These are phyloP conservation scores for Romanogobio albipinnatus DNA, from an alignment of 2,113 vertebrate species.

Conservation along the genomic window DNA sequence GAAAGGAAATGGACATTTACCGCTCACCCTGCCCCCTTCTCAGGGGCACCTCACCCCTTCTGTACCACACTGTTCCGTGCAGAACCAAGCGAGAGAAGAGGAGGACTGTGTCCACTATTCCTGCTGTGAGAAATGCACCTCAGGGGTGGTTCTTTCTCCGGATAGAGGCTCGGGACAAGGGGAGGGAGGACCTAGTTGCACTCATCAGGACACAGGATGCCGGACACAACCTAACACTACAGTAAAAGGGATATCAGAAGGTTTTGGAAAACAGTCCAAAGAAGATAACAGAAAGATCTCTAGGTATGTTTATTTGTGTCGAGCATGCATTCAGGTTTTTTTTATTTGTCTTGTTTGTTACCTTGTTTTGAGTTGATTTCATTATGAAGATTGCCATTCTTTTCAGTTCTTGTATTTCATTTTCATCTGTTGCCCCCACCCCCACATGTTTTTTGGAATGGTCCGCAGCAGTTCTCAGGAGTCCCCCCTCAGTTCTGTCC, in stretches of 20 bases:
- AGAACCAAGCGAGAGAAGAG: slow-evolving; percentile 58
- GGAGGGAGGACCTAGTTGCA: slow-evolving; percentile 62
- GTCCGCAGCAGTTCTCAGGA: slow-evolving; percentile 82
- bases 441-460: slow-evolving; percentile 48
- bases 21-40: slow-evolving; percentile 62
- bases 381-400: slow-evolving; percentile 38
- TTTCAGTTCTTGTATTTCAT: slow-evolving; percentile 37
- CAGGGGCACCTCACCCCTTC: slow-evolving; percentile 47
- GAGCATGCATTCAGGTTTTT: not conserved
- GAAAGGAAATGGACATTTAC: slow-evolving; percentile 62
- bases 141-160: slow-evolving; percentile 64
- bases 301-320: slow-evolving; percentile 44
- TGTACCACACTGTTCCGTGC: slow-evolving; percentile 12
- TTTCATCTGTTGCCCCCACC: slow-evolving; percentile 53
- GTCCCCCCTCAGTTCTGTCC: slow-evolving; percentile 87
- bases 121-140: slow-evolving; percentile 79
- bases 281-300: slow-evolving; percentile 41
- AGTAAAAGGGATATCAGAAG: slow-evolving; percentile 63
- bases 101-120: slow-evolving; percentile 69
- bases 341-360: not conserved
- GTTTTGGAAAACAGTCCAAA: slow-evolving; percentile 45
- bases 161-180: slow-evolving; percentile 60
- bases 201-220: slow-evolving; percentile 69
- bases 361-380: slow-evolving; percentile 20
- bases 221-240: slow-evolving; percentile 61